Base-by-base conservation (phyloP, 2,888 invertebrate species). In the Nephrotoma guestfalica region DNA sequence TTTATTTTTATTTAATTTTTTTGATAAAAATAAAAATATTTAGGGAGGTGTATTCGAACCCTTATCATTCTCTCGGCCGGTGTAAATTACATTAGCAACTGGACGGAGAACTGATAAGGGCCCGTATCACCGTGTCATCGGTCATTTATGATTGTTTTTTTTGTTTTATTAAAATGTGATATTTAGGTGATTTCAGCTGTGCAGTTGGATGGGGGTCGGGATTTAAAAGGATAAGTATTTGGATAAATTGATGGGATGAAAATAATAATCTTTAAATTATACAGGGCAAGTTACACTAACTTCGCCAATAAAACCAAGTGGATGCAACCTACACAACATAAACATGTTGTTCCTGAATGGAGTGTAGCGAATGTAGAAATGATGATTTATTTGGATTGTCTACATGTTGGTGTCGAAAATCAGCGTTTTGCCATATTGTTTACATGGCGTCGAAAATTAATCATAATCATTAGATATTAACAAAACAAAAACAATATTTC, bases 91-190 rank as follows among this genome's bases (percentile, higher is more conserved):
- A 71, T 71, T 30, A 91, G 94, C 95, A 92, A 97, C 97, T 97
- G 97, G 97, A 97, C 97, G 97, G 97, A 97, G 97, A 97, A 97
- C 97, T 97, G 97, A 97, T 97, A 97, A 97, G 97, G 97, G 97
- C 97, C 94, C 95, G 95, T 95, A 94, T 92, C 93, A 91, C 92
- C 92, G 89, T 88, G 30, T 71, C 71, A 71, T 30, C 71, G 71
- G 71, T 71, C 30, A 71, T 30, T 13, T 71, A 30, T 71, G 30
- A 43, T 43, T 43, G 11, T 43, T 9, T 4, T 43, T 6, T 9
- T 43, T 43, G 43, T 43, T 4, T 43, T 43, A 51, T 15, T 57
- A 15, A 57, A 57, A 18, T 11, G 51, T 57, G 15, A 57, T 57
- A 15, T 15, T 15, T 6, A 57, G 51, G 43, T 43, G 11, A n/a